Base-by-base conservation (phyloP, 2,888 invertebrate genomes). In the Conchocele bisecta region DNA sequence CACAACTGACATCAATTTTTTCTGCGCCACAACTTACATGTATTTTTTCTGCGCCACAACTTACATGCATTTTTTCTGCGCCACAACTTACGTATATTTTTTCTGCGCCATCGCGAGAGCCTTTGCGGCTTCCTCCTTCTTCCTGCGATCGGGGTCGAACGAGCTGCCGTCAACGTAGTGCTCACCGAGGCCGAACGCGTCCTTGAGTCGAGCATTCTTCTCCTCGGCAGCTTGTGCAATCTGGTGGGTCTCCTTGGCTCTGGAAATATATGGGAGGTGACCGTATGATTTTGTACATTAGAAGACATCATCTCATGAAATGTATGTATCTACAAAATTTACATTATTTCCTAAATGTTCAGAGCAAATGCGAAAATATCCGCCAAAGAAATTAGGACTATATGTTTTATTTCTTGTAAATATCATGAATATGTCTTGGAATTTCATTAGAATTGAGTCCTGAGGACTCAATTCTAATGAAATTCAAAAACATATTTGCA, bases 191-290 rank as follows among this genome's bases (percentile, higher is more conserved):
- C 98, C 98, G 91, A 98, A 98, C 5, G 98, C 98, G 91, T 97
- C 96, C 60, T 97, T 94, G 72, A 98, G 93, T 64, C 95, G 94
- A 2, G 96, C 96, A 93, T 98, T 98, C 92, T 98, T 98, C 92
- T 97, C 96, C 88, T 96, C 96, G 91, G 98, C 98, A 26, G 98
- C 98, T 91, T 97, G 97, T 0, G 98, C 98, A 79, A 97, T 94
- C 91, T 98, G 97, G 93, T 99, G 98, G 50, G 97, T 98, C 91
- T 98, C 98, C 74, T 96, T 96, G 74, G 97, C 97, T 67, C 90
- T 89, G 78, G 20, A 83, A 86, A 33, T 59, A 58, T 26, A 76
- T 11, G 71, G n/a, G n/a, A 44, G 31, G 20, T n/a, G 7, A 54
- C 5, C 3, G n/a, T 35, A 13, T 20, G 33, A 51, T 51, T 17